Conservation (phyloP, 2,113 vertebrate species). For the Theropithecus gelada region DNA sequence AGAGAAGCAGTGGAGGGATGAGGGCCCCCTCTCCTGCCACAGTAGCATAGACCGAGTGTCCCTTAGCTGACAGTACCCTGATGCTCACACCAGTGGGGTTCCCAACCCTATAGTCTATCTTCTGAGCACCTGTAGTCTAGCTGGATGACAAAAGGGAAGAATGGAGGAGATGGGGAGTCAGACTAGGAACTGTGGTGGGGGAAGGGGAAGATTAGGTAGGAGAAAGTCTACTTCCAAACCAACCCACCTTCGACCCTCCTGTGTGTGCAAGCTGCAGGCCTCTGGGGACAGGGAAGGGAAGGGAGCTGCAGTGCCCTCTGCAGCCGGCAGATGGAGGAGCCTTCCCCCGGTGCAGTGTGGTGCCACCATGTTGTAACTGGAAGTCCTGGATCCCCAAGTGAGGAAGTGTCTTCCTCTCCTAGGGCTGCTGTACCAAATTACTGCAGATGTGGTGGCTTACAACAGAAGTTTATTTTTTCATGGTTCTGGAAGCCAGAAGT, state of each 20-base stretch:
- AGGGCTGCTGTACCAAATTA: neutral
- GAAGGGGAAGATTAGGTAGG: neutral
- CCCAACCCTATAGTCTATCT: neutral
- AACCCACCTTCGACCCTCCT: too few relatives aligned
- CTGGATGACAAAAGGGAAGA: neutral
- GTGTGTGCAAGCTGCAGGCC: too few relatives aligned
- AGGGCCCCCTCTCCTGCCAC: too few relatives aligned
- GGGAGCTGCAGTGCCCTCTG: too few relatives aligned
- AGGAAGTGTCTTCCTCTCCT: neutral
- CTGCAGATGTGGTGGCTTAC: neutral
- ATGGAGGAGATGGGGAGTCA: neutral
- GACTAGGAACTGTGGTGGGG: too few relatives aligned
- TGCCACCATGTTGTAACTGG: neutral
- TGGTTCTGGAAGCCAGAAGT: neutral
- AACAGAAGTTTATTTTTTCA: neutral
- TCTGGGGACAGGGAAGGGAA: neutral
- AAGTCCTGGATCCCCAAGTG: neutral
- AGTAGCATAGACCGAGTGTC: neutral
- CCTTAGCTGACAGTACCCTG: neutral
- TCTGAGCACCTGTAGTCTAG: neutral
- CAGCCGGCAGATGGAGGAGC: accelerated
- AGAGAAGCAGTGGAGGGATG: neutral
- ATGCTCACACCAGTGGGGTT: neutral
- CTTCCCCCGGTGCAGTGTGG: accelerated
- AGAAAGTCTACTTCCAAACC: neutral